Evolutionary conservation across 2,797 vertebrate genomes (phyloP).

Genomic region (Rhinatrema bivittatum): DNA sequence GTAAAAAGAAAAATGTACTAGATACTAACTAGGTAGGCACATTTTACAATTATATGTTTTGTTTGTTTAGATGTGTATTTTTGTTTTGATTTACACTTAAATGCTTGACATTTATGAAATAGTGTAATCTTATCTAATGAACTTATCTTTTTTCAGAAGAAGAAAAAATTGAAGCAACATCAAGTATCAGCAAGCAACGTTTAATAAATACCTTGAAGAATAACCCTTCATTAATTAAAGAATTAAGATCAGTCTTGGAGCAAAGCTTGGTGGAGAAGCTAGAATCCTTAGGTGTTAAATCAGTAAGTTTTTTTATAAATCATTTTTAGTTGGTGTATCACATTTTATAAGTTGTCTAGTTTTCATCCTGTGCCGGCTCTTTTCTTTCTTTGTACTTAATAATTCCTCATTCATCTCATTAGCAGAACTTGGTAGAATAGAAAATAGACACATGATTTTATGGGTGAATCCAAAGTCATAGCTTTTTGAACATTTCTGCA

Average conservation of each 20-base stretch:
- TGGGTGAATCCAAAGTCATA: no score
- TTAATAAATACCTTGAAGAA: conserved; percentile 46
- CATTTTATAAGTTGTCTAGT: neutral
- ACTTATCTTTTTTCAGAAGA: conserved; percentile 49
- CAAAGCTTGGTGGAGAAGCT: conserved; percentile 55
- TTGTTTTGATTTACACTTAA: conserved; percentile 1
- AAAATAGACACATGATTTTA: no score
- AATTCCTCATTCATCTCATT: neutral
- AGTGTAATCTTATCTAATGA: conserved; percentile 5
- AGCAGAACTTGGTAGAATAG: no score
- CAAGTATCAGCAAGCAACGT: conserved; percentile 32
- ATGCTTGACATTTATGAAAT: no score
- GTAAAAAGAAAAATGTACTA: no score
- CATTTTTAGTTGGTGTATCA: no score
- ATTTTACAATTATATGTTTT: no score
- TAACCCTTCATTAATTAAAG: conserved; percentile 45
- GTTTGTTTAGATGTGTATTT: neutral
- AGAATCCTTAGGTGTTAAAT: conserved; percentile 53
- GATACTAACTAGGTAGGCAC: no score
- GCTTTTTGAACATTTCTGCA: no score
- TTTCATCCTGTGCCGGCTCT: neutral
- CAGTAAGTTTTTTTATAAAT: conserved; percentile 39
- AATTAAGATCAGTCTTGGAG: conserved; percentile 51
- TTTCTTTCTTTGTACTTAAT: neutral
- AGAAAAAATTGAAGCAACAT: conserved; percentile 44